phyloP scores from a whole-genome alignment of 2,888 invertebrate species.

The Phortica okadai region DNA sequence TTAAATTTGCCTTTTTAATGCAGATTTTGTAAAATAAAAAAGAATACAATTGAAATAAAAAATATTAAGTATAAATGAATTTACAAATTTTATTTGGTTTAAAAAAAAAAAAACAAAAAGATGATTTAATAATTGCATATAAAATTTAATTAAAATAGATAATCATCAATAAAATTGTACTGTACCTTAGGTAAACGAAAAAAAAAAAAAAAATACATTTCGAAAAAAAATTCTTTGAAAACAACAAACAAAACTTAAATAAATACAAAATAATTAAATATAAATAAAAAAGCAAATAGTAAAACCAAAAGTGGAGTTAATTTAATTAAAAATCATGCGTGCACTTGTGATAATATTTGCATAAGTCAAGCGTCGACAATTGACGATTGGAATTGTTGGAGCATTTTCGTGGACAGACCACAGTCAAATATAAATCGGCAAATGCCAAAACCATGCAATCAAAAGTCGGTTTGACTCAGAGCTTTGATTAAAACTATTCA shows the following conservation, averaged over 20 bases:
- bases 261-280: constrained; percentile 46
- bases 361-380: constrained; percentile 59
- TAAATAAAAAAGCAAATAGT: constrained; percentile 45
- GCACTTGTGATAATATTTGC: constrained; percentile 52
- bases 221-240: constrained; percentile 32
- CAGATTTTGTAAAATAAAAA: not conserved
- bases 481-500: too few relatives aligned
- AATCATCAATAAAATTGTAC: constrained; percentile 64
- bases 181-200: constrained; percentile 60
- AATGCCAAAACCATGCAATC: constrained; percentile 5
- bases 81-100: not conserved
- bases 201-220: constrained; percentile 32
- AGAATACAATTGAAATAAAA: not conserved
- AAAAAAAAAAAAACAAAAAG: constrained; percentile 20
- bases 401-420: constrained; percentile 41
- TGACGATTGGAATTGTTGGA: constrained; percentile 50
- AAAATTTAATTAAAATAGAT: constrained; percentile 59
- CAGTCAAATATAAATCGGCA: constrained; percentile 48
- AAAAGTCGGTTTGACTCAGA: constrained; percentile 22
- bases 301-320: constrained; percentile 54
- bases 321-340: constrained; percentile 53
- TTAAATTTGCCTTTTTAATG: constrained; percentile 1
- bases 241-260: constrained; percentile 55
- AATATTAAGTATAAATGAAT: not conserved
- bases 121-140: not conserved